Conservation (phyloP, 2,888 invertebrate species). For the Eupithecia tripunctaria region DNA sequence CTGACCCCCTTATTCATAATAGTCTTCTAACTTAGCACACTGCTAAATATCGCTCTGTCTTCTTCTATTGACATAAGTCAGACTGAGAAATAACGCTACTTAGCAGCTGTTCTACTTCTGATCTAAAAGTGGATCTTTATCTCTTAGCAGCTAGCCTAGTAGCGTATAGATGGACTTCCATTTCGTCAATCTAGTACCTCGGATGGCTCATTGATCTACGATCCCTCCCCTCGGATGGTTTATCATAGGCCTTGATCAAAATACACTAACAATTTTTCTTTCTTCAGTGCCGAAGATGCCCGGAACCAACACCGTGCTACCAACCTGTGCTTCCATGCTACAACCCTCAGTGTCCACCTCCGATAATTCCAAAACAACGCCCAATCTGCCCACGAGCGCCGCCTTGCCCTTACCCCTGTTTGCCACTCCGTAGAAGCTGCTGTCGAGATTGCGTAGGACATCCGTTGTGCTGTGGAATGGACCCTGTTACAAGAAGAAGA, state of each 20-base stretch:
- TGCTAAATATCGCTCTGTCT: no score
- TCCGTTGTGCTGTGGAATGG: slow-evolving; percentile 58
- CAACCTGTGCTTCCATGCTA: slow-evolving; percentile 76
- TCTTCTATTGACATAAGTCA: no score
- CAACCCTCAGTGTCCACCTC: slow-evolving; percentile 82
- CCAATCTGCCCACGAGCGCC: slow-evolving; percentile 78
- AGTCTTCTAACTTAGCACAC: no score
- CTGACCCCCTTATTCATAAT: no score
- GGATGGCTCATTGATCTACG: neutral
- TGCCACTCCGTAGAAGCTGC: slow-evolving; percentile 76
- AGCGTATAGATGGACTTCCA: neutral
- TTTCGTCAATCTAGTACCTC: neutral
- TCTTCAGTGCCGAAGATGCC: slow-evolving; percentile 71
- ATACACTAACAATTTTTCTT: slow-evolving; percentile 6
- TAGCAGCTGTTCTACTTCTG: no score
- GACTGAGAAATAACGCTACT: no score
- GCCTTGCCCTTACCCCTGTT: slow-evolving; percentile 75
- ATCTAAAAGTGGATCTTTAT: neutral
- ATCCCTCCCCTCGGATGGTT: no score
- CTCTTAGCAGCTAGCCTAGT: neutral
- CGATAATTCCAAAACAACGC: slow-evolving; percentile 77
- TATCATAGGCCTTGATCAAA: neutral
- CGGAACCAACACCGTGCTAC: slow-evolving; percentile 72
- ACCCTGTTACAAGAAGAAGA: slow-evolving; percentile 84
- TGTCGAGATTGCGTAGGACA: slow-evolving; percentile 65